Conservation (phyloP, 2,797 vertebrate genomes). For the Hybognathus amarus region DNA sequence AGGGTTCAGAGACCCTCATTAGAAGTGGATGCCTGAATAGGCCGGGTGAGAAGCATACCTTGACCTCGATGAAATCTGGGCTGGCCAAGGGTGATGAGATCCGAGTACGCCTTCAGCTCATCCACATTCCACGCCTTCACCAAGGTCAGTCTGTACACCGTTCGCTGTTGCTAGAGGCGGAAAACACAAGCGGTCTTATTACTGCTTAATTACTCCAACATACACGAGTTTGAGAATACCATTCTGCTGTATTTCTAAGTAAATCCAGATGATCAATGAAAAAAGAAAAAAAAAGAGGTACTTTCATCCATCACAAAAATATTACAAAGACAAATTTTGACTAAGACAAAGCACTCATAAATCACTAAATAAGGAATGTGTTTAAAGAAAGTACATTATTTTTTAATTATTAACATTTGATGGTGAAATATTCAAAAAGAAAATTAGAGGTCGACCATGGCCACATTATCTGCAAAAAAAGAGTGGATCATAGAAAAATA, state of each 20-base stretch:
- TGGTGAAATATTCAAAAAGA: neutral
- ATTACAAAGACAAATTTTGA: neutral
- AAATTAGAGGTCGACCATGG: neutral
- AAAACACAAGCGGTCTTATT: constrained; percentile 23
- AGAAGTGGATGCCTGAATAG: neutral
- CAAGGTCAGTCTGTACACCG: constrained; percentile 92
- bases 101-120: constrained; percentile 88
- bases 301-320: neutral
- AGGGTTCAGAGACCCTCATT: constrained; percentile 5
- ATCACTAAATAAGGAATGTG: neutral
- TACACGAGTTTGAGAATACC: neutral
- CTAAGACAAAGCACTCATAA: neutral
- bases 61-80: constrained; percentile 96
- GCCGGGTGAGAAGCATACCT: constrained; percentile 74
- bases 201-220: neutral
- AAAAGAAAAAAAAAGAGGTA: no score
- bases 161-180: constrained; percentile 85
- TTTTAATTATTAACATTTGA: neutral
- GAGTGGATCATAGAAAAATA: neutral
- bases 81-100: constrained; percentile 86
- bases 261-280: neutral
- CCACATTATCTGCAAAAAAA: neutral
- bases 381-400: neutral
- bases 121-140: constrained; percentile 97
- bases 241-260: neutral